Base-by-base conservation (phyloP, 2,797 vertebrate genomes). In the Rhynchotus rufescens region DNA sequence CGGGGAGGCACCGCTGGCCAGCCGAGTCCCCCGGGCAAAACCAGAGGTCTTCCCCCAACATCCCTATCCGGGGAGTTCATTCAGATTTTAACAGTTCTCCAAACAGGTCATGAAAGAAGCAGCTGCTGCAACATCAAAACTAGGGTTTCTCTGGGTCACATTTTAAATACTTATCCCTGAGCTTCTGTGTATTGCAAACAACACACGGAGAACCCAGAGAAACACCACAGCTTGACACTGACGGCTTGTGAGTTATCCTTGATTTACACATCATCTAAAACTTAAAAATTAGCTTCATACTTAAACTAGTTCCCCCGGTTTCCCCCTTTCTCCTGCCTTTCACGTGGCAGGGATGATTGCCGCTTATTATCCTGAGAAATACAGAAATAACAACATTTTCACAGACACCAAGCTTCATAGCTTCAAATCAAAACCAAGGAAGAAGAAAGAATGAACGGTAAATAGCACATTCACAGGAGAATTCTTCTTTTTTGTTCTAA, bases 121-220 rank as follows among this genome's bases (percentile, higher is more conserved):
- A 93, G 82, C 82, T 13, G 62, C 49, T 78, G 90, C 85, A 96
- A 96, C 94, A 92, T 95, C 95, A 86, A 94, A 93, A 93, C 81
- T 1, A 40, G 96, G 89, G 94, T 96, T 97, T 98, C 97, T 96
- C 96, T 90, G 96, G 95, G 96, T 94, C 96, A 94, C 95, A 94
- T 96, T 93, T 97, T 98, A 98, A 97, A 97, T 97, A 98, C 94
- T 97, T 96, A 98, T 98, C 98, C 98, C 98, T 98, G 98, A 99
- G 98, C 97, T 98, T 74, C 96, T 92, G 97, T 95, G 97, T 84
- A 52, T 93, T 96, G 92, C 81, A 42, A 92, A 87, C 73, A 93
- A 94, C 80, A 93, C 97, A 94, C 97, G 3, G 77, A 81, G 95
- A 97, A 93, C 93, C 89, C 95, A 68, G 90, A 95, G 96, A 96